Conservation (phyloP, 2,888 invertebrate species). For the Imbricaverruca yamaguchii region DNA sequence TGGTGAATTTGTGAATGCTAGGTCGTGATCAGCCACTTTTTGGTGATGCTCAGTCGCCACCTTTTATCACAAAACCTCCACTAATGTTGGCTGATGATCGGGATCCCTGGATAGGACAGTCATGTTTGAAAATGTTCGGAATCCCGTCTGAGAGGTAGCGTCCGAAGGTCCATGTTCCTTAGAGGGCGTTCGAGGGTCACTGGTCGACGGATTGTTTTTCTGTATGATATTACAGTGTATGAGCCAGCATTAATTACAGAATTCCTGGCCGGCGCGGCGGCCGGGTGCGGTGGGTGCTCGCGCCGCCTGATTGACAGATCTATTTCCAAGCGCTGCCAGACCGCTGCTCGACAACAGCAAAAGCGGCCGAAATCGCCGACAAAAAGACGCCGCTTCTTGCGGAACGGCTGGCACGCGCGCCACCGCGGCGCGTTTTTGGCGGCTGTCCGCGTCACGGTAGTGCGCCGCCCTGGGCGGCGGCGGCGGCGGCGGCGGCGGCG, state of each 20-base stretch:
- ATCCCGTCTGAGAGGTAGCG: too few relatives aligned
- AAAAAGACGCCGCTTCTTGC: slow-evolving; percentile 1
- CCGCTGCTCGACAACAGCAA: not conserved
- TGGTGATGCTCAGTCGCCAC: too few relatives aligned
- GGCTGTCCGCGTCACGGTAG: not conserved
- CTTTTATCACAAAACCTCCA: too few relatives aligned
- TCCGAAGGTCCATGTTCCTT: too few relatives aligned
- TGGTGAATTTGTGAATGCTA: too few relatives aligned
- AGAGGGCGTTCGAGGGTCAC: too few relatives aligned
- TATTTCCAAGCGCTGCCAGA: not conserved
- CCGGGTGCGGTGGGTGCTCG: not conserved
- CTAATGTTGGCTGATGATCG: not conserved
- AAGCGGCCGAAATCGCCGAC: not conserved
- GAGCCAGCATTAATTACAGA: not conserved
- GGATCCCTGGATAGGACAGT: too few relatives aligned
- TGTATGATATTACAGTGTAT: not conserved
- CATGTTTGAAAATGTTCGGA: too few relatives aligned
- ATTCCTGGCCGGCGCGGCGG: not conserved
- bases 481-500: not conserved
- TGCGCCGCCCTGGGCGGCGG: not conserved
- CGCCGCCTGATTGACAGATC: slow-evolving; percentile 2
- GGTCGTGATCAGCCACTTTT: too few relatives aligned
- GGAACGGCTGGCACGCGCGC: not conserved
- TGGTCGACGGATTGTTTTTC: not conserved
- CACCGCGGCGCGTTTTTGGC: not conserved